A percentile compares a stretch with the other conserved stretches of the same genome.
phyloP scores from a whole-genome alignment of 2,888 invertebrate species.

The Pristionchus mayeri region DNA sequence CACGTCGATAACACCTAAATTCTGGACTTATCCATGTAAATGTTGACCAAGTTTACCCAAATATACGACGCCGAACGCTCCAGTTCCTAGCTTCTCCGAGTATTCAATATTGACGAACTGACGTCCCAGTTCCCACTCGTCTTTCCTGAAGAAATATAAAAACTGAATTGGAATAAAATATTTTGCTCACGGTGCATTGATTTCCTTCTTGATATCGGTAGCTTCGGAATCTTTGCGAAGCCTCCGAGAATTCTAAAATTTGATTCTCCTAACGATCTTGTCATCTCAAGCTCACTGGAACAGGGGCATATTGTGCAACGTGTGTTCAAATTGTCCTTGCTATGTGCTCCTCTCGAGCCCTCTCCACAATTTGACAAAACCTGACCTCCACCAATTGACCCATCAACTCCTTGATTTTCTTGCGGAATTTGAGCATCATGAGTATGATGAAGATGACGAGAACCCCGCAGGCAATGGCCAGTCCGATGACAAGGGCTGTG shows the following conservation, averaged over 20 bases:
- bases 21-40: not conserved
- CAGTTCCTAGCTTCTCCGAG: not conserved
- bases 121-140: not conserved
- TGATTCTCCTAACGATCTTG: no score
- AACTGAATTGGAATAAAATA: not conserved
- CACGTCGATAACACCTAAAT: not conserved
- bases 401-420: not conserved
- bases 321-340: no score
- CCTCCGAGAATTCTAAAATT: no score
- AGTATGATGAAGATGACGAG: not conserved
- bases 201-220: not conserved
- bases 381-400: not conserved
- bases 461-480: not conserved
- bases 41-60: not conserved
- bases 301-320: no score
- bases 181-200: not conserved
- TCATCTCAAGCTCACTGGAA: no score
- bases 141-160: not conserved
- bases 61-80: constrained; percentile 15
- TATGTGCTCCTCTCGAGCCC: no score
- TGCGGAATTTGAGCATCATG: not conserved
- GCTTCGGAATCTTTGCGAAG: not conserved
- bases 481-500: not conserved
- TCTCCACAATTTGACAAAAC: no score
- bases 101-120: not conserved